Base-by-base conservation (phyloP, 2,888 invertebrate species). In the Smittia aterrima region DNA sequence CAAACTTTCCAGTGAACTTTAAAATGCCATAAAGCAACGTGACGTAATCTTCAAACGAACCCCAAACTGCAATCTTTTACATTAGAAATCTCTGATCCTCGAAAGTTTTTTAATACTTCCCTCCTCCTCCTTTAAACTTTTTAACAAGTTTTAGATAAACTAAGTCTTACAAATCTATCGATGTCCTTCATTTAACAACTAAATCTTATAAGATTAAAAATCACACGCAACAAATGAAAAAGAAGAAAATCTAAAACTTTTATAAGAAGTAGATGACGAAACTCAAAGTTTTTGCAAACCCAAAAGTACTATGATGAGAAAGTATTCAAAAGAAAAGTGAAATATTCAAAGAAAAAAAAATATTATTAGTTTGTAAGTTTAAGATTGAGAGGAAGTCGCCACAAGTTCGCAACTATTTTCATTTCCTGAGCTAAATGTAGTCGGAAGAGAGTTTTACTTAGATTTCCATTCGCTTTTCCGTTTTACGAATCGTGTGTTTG, bases 211-310 rank as follows among this genome's bases (percentile, higher is more conserved):
- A 54, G 54, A 72, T 22, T 22, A 27, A 27, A 70, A 54, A 70
- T 54, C 70, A 72, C 72, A 72, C 32, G 62, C 72, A 72, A 72
- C 72, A 72, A 70, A 47, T 22, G 13, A n/a, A n/a, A n/a, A n/a
- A n/a, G 1, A 27, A 70, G 40, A 68, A 27, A 13, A 18, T 27
- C 40, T 40, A 32, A 22, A 41, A 24, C 22, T 72, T 71, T 71
- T 71, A 71, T 71, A 71, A 71, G 32, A 54, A 27, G 41, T 71
- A 27, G 16, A 47, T 47, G 47, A 32, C 47, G 11, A 47, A 47
- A 47, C 47, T 16, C n/a, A 47, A 47, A 13, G 47, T 13, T 16
- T 47, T 47, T 16, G 47, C 13, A 47, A 18, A 53, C 4, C 16
- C 58, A 6, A 58, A 58, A 58, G 58, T 22, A 58, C 58, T 58